Evolutionary conservation across 2,888 invertebrate genomes (phyloP), one percentile per base, ranked within the genome.

Genomic region (Pterostichus niger): DNA sequence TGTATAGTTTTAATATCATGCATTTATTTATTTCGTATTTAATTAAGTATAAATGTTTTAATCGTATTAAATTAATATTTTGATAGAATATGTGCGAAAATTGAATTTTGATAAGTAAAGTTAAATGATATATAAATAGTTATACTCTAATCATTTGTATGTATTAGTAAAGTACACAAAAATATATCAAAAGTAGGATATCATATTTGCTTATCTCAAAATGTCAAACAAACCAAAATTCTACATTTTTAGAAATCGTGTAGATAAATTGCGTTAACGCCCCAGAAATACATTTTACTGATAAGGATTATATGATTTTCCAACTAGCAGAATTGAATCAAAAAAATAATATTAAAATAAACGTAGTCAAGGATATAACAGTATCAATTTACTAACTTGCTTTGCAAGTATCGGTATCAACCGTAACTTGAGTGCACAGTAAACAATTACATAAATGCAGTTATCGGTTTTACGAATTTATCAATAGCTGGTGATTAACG

Each of bases 391-490:
- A 64, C 64, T 33, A 61, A 61, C 33, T 33, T 3, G 7, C 40
- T 61, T 33, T 61, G 4, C 13, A 10, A 11, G 35, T 64, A 64
- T 33, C 64, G 40, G 17, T 40, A 71, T 75, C 31, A 75, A 52
- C 52, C 13, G 75, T 75, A 75, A 75, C 31, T 71, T 44, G 46
- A 71, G 44, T 46, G 46, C 71, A 71, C 11, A 17, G 71, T 71
- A 46, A 75, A 75, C 75, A 75, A 75, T 75, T 77, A 75, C 31
- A 75, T 77, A 77, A 77, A 54, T 56, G 54, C 40, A 77, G 40
- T 77, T 77, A 77, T 77, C 77, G 24, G 13, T 75, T 54, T 75
- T 40, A 77, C 54, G 56, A 77, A 77, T 40, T 77, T 77, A 77
- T 77, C 77, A 35, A 77, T 77, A 77, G 54, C 49, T 75, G 7